These are phyloP conservation scores for Euschistus heros DNA, from an alignment of 1,140 invertebrate genomes.

Conservation along the genomic window DNA sequence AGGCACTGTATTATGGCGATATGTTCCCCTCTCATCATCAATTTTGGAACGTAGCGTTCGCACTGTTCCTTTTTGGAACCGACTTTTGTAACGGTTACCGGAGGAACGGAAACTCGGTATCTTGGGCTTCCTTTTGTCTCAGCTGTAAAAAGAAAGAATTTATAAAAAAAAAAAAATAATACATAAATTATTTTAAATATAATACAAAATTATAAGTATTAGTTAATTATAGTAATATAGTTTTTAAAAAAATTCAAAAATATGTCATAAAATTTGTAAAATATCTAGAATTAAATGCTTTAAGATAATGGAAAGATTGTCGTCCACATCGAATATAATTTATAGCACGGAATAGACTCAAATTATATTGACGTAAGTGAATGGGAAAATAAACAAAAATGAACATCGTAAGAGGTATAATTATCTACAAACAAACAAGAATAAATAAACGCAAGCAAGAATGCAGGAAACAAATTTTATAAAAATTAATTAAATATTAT, in stretches of 20 bases:
- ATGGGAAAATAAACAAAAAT: no score
- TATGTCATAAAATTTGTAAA: not conserved
- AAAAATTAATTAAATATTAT: no score
- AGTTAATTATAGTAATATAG: not conserved
- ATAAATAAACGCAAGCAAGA: no score
- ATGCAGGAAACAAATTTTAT: no score
- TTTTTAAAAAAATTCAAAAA: not conserved
- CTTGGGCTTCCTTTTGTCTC: not conserved
- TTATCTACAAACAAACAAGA: no score
- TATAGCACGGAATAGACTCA: no score
- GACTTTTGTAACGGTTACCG: not conserved
- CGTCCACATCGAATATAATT: no score
- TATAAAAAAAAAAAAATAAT: not conserved
- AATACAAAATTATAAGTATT: not conserved
- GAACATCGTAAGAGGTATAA: no score
- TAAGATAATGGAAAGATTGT: not conserved
- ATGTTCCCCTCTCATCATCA: slow-evolving; percentile 19
- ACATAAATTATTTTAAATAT: not conserved
- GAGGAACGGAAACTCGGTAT: not conserved
- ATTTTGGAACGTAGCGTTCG: slow-evolving; percentile 15
- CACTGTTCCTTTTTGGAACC: slow-evolving; percentile 7
- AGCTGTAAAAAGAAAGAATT: not conserved
- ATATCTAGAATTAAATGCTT: not conserved
- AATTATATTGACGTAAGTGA: no score
- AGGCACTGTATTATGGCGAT: slow-evolving; percentile 9